Percentiles rank a stretch among this genome's conserved stretches.
Evolutionary conservation across 1,140 invertebrate species (phyloP).

Genomic region (Habropoda laboriosa): DNA sequence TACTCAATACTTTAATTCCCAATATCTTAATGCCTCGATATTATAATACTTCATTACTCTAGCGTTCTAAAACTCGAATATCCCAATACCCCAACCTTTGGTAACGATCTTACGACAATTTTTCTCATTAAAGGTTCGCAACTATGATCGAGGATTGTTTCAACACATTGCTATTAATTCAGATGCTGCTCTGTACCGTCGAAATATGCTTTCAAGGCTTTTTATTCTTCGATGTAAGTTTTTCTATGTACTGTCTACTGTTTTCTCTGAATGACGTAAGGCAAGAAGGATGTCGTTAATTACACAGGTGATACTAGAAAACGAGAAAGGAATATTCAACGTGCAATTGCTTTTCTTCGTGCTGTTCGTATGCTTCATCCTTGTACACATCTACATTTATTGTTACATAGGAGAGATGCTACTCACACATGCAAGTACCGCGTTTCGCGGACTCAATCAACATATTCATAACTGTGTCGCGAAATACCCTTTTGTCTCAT

Average conservation of each 20-base stretch:
- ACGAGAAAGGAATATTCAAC: neutral
- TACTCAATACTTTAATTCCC: too few species aligned
- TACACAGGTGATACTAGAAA: constrained; percentile 14
- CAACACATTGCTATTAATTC: constrained; percentile 49
- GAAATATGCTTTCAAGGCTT: constrained; percentile 58
- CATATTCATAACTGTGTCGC: neutral
- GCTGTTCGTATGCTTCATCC: constrained; percentile 24
- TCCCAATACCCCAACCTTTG: neutral
- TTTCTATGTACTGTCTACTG: neutral
- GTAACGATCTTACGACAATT: neutral
- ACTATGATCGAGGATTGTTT: constrained; percentile 53
- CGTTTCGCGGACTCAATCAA: neutral
- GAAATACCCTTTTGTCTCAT: too few species aligned
- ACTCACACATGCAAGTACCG: constrained; percentile 29
- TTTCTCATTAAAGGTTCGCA: constrained; percentile 33
- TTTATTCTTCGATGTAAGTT: constrained; percentile 45
- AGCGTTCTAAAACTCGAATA: too few species aligned
- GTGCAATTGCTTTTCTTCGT: constrained; percentile 26
- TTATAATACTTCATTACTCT: too few species aligned
- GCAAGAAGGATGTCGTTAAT: neutral
- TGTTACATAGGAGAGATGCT: constrained; percentile 58
- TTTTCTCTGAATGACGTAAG: neutral
- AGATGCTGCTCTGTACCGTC: constrained; percentile 43
- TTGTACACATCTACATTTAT: constrained; percentile 49
- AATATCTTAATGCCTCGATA: neutral